Evolutionary conservation across 1,140 invertebrate genomes (phyloP).

Genomic region (Panulirus ornatus): DNA sequence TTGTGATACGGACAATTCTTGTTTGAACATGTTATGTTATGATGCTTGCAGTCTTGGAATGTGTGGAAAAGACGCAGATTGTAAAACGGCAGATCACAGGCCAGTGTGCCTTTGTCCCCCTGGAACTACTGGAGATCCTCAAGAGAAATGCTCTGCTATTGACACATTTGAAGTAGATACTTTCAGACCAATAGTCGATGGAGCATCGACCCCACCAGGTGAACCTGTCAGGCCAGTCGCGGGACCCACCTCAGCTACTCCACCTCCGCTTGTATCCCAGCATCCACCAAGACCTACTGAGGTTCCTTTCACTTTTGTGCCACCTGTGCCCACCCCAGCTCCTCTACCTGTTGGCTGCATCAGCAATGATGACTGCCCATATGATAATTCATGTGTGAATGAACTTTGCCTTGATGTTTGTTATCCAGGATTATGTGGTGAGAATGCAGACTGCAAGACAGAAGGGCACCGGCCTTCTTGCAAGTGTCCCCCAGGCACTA

Average conservation of each 20-base stretch:
- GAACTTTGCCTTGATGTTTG: slow-evolving; percentile 86
- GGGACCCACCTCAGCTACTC: slow-evolving; percentile 24
- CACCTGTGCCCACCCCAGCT: slow-evolving; percentile 63
- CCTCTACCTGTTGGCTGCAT: slow-evolving; percentile 77
- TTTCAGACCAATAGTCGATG: slow-evolving; percentile 56
- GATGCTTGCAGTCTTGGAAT: slow-evolving; percentile 86
- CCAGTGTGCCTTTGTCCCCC: slow-evolving; percentile 67
- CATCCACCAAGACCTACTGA: slow-evolving; percentile 30
- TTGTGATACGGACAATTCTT: slow-evolving; percentile 65
- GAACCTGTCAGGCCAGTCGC: slow-evolving; percentile 39
- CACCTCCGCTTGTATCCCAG: slow-evolving; percentile 52
- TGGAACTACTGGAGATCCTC: slow-evolving; percentile 74
- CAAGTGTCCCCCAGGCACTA: slow-evolving; percentile 86
- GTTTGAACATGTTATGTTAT: slow-evolving; percentile 80
- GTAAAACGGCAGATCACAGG: slow-evolving; percentile 73
- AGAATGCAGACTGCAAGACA: slow-evolving; percentile 71
- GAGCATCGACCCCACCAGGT: slow-evolving; percentile 20
- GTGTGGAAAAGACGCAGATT: slow-evolving; percentile 78
- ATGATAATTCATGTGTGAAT: slow-evolving; percentile 86
- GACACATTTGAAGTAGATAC: slow-evolving; percentile 75
- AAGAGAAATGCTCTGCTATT: slow-evolving; percentile 76
- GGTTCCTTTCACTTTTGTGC: background rate
- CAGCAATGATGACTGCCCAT: slow-evolving; percentile 87
- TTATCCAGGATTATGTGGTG: slow-evolving; percentile 72
- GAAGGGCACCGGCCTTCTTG: slow-evolving; percentile 75